Base-by-base conservation (phyloP, 2,888 invertebrate genomes). In the Apoderus coryli region DNA sequence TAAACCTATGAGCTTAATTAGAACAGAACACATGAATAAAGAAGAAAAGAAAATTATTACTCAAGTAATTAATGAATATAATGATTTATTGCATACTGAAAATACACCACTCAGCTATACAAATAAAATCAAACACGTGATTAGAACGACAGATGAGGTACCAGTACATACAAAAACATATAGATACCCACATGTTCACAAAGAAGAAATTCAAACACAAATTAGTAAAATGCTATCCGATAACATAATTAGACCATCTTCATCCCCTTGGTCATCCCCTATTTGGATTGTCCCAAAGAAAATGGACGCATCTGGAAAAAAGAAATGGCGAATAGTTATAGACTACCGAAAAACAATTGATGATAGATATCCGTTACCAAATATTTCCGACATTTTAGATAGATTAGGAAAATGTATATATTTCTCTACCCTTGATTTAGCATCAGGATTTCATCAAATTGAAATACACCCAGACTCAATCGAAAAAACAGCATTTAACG, bases 211-310 rank as follows among this genome's bases (percentile, higher is more conserved):
- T 3, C 3, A 36, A 14, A 32, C 13, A 10, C 47, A 50, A 36
- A 46, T 44, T 22, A 16, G 29, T 6, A 31, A 43, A 27, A 38
- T 38, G 37, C 31, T 45, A 1, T 35, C 44, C 29, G 15, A 30
- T 16, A 12, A 31, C 29, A 37, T 36, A 9, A 33, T 39, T 34
- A 10, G 34, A 38, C 39, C 37, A 10, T 35, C 34, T 5, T 15
- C 31, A 27, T 36, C 36, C 3, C 38, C 45, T 14, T 44, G 42
- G 43, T 33, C 31, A 2, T 36, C 42, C 3, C 45, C 46, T 2
- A 36, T 45, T 5, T 44, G 41, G 41, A 40, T 48, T 2, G 45
- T 47, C n/a, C 32, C 32, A 6, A 38, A 41, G 22, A 41, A 43
- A 26, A 5, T 16, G 4, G 40, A 42, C 24, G 36, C 38, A 3